Evolutionary conservation across 2,113 vertebrate species (phyloP).

Genomic region (Ailurus styani): DNA sequence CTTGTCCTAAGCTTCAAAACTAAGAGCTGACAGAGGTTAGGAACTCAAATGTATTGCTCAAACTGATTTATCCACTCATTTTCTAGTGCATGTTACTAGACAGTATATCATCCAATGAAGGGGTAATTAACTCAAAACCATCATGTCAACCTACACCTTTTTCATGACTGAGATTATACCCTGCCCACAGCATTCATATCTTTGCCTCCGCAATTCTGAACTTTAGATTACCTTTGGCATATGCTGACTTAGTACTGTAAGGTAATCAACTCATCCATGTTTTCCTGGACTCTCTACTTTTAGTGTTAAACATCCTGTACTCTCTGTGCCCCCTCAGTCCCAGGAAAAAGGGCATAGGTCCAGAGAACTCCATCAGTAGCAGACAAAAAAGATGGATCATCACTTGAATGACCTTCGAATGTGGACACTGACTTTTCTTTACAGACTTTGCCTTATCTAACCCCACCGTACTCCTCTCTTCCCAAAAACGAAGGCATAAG

Average conservation of each 20-base stretch:
- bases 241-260: background rate
- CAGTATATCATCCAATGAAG: background rate
- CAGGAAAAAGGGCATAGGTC: background rate
- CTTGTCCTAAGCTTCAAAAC: background rate
- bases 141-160: background rate
- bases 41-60: background rate
- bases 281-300: background rate
- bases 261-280: accelerated
- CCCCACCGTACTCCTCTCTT: background rate
- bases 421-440: background rate
- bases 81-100: background rate
- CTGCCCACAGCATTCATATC: background rate
- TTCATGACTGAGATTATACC: background rate
- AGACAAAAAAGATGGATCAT: background rate
- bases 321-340: background rate
- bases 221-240: background rate
- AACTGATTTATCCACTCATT: background rate
- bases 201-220: background rate
- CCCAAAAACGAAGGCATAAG: accelerated
- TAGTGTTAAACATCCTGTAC: background rate
- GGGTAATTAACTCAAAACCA: background rate
- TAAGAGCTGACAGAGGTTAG: background rate
- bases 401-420: background rate
- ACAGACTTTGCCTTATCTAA: background rate
- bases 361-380: background rate